phyloP scores from a whole-genome alignment of 1,140 invertebrate species.

The Ridgeia piscesae region DNA sequence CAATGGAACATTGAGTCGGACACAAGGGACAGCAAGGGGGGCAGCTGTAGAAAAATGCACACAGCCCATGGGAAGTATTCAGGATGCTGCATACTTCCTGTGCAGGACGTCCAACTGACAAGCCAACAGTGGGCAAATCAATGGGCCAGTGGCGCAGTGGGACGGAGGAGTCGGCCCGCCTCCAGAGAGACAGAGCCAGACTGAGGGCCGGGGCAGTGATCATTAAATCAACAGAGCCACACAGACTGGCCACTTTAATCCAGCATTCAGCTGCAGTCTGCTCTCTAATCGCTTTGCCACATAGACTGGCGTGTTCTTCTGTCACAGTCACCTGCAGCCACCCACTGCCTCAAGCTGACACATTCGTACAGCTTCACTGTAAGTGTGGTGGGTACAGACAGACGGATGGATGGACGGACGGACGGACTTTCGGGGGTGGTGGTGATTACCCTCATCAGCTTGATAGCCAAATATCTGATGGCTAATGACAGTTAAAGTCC shows the following conservation, averaged over 20 bases:
- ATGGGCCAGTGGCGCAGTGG: neutral
- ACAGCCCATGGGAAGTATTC: neutral
- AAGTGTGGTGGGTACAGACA: neutral
- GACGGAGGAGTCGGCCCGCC: neutral
- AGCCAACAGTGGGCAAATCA: neutral
- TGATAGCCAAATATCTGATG: neutral
- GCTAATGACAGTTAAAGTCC: neutral
- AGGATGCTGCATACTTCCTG: neutral
- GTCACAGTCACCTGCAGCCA: neutral
- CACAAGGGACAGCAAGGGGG: neutral
- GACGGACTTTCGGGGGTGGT: no score
- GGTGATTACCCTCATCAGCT: neutral
- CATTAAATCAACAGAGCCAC: constrained; percentile 5
- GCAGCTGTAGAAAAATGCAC: neutral
- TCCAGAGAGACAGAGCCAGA: neutral
- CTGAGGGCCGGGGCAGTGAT: neutral
- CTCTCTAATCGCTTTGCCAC: neutral
- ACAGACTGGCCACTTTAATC: neutral
- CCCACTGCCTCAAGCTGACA: no score
- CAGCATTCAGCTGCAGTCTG: neutral
- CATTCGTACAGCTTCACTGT: neutral
- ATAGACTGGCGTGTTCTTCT: neutral
- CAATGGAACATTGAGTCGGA: neutral
- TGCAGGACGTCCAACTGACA: neutral
- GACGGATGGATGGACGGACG: neutral